These are phyloP conservation scores for Ascaphus truei DNA, from an alignment of 2,113 vertebrate species.

Conservation along the genomic window DNA sequence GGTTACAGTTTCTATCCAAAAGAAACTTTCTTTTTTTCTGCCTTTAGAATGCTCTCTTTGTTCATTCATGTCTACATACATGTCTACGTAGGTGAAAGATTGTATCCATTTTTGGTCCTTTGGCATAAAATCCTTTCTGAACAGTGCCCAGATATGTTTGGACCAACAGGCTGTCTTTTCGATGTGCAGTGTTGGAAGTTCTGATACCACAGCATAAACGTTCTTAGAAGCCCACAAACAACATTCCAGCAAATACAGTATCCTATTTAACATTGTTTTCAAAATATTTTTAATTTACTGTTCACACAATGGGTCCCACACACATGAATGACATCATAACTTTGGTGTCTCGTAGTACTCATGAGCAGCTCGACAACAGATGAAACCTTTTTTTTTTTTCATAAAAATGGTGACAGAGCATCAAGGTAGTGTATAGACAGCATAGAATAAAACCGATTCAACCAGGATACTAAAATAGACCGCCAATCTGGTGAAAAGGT, in stretches of 20 bases:
- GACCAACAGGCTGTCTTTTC: neutral
- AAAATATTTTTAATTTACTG: too few species aligned
- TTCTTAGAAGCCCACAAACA: neutral
- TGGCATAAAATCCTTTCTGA: slow-evolving; percentile 12
- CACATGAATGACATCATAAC: too few species aligned
- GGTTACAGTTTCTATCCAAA: slow-evolving; percentile 22
- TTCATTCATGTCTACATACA: slow-evolving; percentile 26
- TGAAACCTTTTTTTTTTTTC: too few species aligned
- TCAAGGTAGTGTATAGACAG: too few species aligned
- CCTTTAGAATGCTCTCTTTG: slow-evolving; percentile 27
- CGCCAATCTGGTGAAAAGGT: too few species aligned
- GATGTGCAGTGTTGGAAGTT: neutral
- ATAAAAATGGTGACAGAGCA: too few species aligned
- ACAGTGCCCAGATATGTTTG: slow-evolving; percentile 27
- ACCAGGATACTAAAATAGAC: too few species aligned
- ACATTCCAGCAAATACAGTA: neutral
- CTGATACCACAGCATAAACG: neutral
- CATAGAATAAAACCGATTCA: too few species aligned
- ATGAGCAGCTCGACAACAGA: too few species aligned
- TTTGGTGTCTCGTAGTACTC: too few species aligned
- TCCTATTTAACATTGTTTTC: too few species aligned
- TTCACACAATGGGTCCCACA: too few species aligned
- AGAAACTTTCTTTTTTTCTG: slow-evolving; percentile 17
- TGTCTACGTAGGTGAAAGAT: slow-evolving; percentile 24
- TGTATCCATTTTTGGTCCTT: slow-evolving; percentile 33